Evolutionary conservation across 2,888 invertebrate species (phyloP), one percentile per base, ranked within the genome.

Genomic region (Drosophila nigricruria): DNA sequence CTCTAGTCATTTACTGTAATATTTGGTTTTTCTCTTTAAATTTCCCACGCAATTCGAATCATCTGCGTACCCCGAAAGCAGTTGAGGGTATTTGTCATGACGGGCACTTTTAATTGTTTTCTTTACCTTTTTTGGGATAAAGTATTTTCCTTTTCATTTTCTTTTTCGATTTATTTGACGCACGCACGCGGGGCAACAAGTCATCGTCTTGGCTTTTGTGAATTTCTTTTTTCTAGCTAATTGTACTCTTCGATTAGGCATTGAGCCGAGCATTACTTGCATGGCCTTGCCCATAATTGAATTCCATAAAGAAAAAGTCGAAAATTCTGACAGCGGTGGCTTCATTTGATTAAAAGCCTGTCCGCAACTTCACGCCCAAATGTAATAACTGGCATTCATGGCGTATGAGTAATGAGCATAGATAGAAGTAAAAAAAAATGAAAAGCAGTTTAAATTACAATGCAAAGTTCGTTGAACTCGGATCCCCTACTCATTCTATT

Each of bases 341-440:
- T 83, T 88, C 79, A 87, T 89, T 89, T 87, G 64, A 64, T 62
- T 86, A 82, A 84, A 78, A 88, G 78, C 75, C 66, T 57, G 18
- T 34, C 34, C 25, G 27, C 43, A 4, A 43, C 38, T 18, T 47
- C 40, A 8, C 38, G 59, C 50, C 42, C 72, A 69, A 75, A 8
- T 43, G 3, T 6, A 6, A 23, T 25, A 9, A 3, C n/a, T 27
- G 47, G 6, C 47, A 18, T 1, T 30, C 73, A 63, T 49, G 69
- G 69, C 68, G 84, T 74, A 76, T 78, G 76, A 76, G 72, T 73
- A 76, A 83, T 73, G 62, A 32, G 42, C n/a, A 25, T 12, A 12
- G 5, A 18, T 10, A 12, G 5, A 3, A 43, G 20, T 23, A n/a
- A 32, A 23, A 58, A 9, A 20, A 23, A 60, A 25, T n/a, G 5